Evolutionary conservation across 1,140 invertebrate genomes (phyloP).

Genomic region (Pseudomyrmex cubaensis): DNA sequence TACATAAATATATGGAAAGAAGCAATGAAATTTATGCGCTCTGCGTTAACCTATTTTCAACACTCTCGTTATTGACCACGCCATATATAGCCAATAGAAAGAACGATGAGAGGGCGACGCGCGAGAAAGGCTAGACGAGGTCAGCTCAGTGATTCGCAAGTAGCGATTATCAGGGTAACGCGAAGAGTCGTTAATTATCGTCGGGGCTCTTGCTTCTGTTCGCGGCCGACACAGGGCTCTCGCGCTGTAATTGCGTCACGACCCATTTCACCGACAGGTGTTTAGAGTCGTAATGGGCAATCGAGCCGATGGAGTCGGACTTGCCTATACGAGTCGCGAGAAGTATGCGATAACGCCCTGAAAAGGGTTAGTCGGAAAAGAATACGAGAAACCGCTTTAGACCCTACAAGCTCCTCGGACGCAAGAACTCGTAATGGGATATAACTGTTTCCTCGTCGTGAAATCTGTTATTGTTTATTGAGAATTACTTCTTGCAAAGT

Average conservation of each 20-base stretch:
- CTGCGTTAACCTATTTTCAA: slow-evolving; percentile 16
- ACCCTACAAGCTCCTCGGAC: slow-evolving; percentile 3
- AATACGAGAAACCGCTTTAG: slow-evolving; percentile 9
- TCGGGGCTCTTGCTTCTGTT: slow-evolving; percentile 54
- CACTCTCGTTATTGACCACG: slow-evolving; percentile 11
- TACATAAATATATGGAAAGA: neutral
- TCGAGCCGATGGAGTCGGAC: slow-evolving; percentile 49
- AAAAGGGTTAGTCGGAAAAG: slow-evolving; percentile 34
- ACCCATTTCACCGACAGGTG: slow-evolving; percentile 78
- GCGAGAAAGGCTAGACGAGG: slow-evolving; percentile 46
- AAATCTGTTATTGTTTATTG: slow-evolving; percentile 75
- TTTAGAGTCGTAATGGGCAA: slow-evolving; percentile 70
- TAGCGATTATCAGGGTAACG: slow-evolving; percentile 75
- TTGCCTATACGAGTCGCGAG: slow-evolving; percentile 30
- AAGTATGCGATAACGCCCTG: slow-evolving; percentile 52
- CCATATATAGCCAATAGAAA: neutral
- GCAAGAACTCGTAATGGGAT: slow-evolving; percentile 71
- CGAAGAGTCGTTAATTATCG: slow-evolving; percentile 78
- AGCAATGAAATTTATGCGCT: slow-evolving; percentile 25
- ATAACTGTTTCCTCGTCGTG: slow-evolving; percentile 71
- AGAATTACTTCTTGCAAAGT: slow-evolving; percentile 63
- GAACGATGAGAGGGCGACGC: neutral
- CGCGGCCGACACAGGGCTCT: slow-evolving; percentile 51
- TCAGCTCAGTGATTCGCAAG: slow-evolving; percentile 71
- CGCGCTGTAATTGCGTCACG: slow-evolving; percentile 71